Conservation (phyloP, 2,113 vertebrate species). For the Gobio gobio region DNA sequence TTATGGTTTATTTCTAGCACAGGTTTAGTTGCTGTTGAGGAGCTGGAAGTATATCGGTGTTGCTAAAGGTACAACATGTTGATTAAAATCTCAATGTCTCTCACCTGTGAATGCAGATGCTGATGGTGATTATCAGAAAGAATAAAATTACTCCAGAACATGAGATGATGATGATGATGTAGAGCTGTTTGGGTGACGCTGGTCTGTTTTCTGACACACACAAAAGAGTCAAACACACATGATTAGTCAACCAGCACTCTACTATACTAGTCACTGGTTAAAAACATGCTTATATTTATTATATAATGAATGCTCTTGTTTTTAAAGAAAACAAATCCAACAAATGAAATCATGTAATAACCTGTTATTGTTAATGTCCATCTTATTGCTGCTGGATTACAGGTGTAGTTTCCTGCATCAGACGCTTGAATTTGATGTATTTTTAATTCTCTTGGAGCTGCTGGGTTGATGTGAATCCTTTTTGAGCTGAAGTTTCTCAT, state of each 20-base stretch:
- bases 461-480: constrained; percentile 4
- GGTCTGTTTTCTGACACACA: not conserved
- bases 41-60: too few species aligned
- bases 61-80: too few species aligned
- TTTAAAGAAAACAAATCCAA: not conserved
- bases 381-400: not conserved
- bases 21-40: too few species aligned
- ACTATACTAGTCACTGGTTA: not conserved
- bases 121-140: not conserved
- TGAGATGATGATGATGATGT: not conserved
- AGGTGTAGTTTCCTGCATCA: constrained; percentile 17
- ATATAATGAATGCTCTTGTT: not conserved
- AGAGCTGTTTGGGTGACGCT: not conserved
- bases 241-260: not conserved
- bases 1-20: too few species aligned
- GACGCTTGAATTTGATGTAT: constrained; percentile 6
- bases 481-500: not conserved
- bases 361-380: constrained; percentile 15
- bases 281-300: too few species aligned
- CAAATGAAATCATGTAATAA: not conserved
- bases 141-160: not conserved
- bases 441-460: not conserved
- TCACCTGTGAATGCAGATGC: constrained; percentile 3
- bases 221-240: not conserved
- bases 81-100: too few species aligned